Percentiles rank a stretch among this genome's conserved stretches.
These are phyloP conservation scores for Sphenodon punctatus DNA, from an alignment of 2,797 vertebrate species.

Conservation along the genomic window DNA sequence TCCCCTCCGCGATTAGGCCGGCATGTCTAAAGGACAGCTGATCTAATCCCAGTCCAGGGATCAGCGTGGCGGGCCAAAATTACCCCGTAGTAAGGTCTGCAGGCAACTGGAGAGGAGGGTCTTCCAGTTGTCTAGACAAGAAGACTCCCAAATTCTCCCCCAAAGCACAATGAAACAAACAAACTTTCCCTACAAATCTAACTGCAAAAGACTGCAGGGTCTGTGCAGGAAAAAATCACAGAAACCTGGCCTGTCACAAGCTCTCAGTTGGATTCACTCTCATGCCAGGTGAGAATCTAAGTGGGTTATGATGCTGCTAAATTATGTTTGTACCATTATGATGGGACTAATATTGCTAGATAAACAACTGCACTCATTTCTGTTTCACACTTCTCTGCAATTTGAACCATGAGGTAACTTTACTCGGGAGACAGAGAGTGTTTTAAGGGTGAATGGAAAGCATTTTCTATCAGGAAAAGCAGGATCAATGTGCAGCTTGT, in stretches of 20 bases:
- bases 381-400: not conserved
- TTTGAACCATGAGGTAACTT: constrained; percentile 5
- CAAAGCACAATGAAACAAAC: not conserved
- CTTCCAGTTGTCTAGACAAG: not conserved
- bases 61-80: too few relatives aligned
- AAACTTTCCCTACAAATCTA: not conserved
- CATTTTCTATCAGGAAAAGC: constrained; percentile 30
- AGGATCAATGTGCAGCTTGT: not conserved
- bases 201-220: not conserved
- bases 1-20: too few relatives aligned
- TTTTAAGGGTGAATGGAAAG: constrained; percentile 55
- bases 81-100: not conserved
- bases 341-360: not conserved
- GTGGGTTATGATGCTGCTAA: not conserved
- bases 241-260: not conserved
- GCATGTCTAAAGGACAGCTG: too few relatives aligned
- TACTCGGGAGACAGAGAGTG: constrained; percentile 1
- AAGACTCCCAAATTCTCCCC: not conserved
- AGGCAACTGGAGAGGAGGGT: rapidly evolving
- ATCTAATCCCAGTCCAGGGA: too few relatives aligned
- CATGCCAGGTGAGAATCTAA: not conserved
- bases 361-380: constrained; percentile 17
- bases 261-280: not conserved
- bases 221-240: rapidly evolving
- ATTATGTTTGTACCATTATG: not conserved